Percentiles rank a stretch among this genome's conserved stretches.
Evolutionary conservation across 1,140 invertebrate genomes (phyloP).

Genomic region (Bombyx mandarina): DNA sequence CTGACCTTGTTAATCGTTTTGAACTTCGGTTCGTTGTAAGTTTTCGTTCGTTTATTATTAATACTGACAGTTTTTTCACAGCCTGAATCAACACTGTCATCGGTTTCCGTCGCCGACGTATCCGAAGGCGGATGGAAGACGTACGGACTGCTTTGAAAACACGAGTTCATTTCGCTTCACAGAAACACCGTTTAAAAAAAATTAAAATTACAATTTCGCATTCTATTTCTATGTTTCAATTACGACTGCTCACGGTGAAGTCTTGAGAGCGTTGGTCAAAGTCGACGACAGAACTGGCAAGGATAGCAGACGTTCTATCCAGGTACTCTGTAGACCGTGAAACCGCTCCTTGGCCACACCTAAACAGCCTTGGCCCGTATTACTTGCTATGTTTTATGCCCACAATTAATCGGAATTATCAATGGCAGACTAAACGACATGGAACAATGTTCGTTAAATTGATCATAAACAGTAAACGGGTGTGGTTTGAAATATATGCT

Average conservation of each 20-base stretch:
- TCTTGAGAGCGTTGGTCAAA: constrained; percentile 33
- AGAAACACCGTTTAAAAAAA: neutral
- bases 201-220: neutral
- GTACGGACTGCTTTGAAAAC: constrained; percentile 49
- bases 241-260: constrained; percentile 26
- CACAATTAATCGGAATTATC: constrained; percentile 18
- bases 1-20: constrained; percentile 67
- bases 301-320: constrained; percentile 18
- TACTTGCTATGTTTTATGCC: constrained; percentile 15
- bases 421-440: constrained; percentile 9
- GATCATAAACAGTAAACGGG: constrained; percentile 5
- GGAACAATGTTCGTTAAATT: constrained; percentile 10
- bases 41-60: constrained; percentile 45
- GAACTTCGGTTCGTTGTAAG: constrained; percentile 57
- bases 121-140: constrained; percentile 62
- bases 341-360: constrained; percentile 45
- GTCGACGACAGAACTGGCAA: constrained; percentile 40
- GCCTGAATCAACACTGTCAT: constrained; percentile 53
- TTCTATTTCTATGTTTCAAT: neutral
- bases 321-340: constrained; percentile 33
- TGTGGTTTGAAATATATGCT: neutral
- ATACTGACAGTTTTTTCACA: constrained; percentile 42
- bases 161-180: constrained; percentile 42
- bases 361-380: constrained; percentile 45
- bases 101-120: constrained; percentile 59